Conservation (phyloP, 2,797 vertebrate species). For the Danio kyathit region DNA sequence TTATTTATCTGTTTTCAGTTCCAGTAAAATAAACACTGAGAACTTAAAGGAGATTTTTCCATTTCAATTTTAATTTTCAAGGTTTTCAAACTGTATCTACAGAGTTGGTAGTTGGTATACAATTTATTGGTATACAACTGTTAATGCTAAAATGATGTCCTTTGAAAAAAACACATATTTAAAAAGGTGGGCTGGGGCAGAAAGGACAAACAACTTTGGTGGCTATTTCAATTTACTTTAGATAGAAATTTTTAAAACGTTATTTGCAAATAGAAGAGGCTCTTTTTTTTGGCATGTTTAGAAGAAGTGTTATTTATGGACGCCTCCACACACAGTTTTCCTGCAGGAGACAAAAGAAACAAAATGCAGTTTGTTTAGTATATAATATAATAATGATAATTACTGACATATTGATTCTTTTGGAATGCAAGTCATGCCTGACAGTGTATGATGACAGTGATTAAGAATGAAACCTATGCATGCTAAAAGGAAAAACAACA, state of each 20-base stretch:
- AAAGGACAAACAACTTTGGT: neutral
- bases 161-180: neutral
- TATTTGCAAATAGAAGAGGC: neutral
- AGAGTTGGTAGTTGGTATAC: neutral
- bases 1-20: neutral
- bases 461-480: neutral
- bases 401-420: neutral
- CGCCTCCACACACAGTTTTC: slow-evolving; percentile 71
- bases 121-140: neutral
- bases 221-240: neutral
- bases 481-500: neutral
- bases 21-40: neutral
- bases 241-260: neutral
- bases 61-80: neutral
- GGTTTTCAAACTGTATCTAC: neutral
- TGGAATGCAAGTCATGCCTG: neutral
- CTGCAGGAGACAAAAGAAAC: slow-evolving; percentile 62
- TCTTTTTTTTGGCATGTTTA: neutral
- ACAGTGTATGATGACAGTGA: neutral
- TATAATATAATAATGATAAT: neutral
- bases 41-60: slow-evolving; percentile 2
- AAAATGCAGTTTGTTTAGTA: neutral
- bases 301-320: neutral
- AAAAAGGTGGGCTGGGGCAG: neutral
- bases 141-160: neutral